phyloP scores from a whole-genome alignment of 2,888 invertebrate species.

The Ditula angustiorana region DNA sequence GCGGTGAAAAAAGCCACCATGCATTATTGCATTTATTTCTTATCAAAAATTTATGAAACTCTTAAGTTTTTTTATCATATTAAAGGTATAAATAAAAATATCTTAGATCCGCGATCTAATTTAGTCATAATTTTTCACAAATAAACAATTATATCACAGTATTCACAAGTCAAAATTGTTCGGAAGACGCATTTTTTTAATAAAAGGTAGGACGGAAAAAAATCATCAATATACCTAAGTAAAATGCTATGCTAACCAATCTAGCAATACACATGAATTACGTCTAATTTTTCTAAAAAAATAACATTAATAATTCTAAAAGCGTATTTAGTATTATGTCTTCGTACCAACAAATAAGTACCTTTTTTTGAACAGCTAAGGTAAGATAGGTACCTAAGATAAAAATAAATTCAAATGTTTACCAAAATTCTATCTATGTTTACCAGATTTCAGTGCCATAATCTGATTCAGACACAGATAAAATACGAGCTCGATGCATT shows the following conservation, averaged over 20 bases:
- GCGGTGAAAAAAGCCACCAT: constrained; percentile 75
- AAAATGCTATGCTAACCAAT: background rate
- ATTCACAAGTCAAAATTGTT: constrained; percentile 53
- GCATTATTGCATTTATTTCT: constrained; percentile 57
- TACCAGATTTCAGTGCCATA: constrained; percentile 92
- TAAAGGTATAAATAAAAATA: constrained; percentile 18
- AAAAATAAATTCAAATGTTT: background rate
- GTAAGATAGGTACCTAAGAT: background rate
- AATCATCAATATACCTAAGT: constrained; percentile 36
- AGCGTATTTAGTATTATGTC: constrained; percentile 21
- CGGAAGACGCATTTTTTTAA: constrained; percentile 65
- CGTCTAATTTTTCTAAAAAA: constrained; percentile 2
- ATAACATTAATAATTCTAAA: constrained; percentile 13
- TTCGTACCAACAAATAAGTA: constrained; percentile 9
- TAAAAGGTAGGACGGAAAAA: constrained; percentile 60
- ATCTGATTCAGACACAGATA: constrained; percentile 87
- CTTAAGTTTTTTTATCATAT: background rate
- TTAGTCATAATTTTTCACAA: constrained; percentile 17
- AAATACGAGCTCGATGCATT: constrained; percentile 87
- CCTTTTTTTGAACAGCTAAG: background rate
- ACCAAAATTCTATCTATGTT: constrained; percentile 44
- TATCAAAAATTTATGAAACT: constrained; percentile 31
- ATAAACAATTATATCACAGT: constrained; percentile 60
- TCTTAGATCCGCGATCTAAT: constrained; percentile 10
- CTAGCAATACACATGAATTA: background rate